Evolutionary conservation across 1,140 invertebrate species (phyloP).

Genomic region (Sarcophaga peregrina): DNA sequence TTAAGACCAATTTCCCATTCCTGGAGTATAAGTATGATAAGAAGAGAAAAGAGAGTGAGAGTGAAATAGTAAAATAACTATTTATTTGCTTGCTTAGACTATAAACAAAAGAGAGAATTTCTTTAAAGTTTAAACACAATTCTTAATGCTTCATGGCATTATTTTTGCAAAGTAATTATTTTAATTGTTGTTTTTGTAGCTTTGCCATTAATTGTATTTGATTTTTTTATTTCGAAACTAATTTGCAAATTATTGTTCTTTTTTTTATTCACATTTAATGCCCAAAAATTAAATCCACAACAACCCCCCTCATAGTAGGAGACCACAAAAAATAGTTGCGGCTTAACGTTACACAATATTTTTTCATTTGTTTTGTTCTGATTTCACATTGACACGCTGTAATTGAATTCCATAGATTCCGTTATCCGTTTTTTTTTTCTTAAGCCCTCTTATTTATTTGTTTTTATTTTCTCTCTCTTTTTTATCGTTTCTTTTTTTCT

Average conservation of each 20-base stretch:
- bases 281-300: background rate
- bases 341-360: background rate
- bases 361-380: conserved; percentile 20
- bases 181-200: background rate
- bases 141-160: no score
- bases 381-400: conserved; percentile 6
- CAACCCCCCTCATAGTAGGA: background rate
- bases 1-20: no score
- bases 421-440: background rate
- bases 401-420: conserved; percentile 11
- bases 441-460: no score
- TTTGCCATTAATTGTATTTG: background rate
- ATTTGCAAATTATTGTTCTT: background rate
- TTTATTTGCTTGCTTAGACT: no score
- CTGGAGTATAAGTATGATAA: no score
- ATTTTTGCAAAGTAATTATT: no score
- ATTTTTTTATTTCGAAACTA: background rate
- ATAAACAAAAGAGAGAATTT: no score
- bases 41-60: no score
- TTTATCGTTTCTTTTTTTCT: no score
- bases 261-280: background rate
- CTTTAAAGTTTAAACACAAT: no score
- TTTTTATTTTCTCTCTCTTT: no score
- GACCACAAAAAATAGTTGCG: conserved; percentile 14
- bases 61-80: no score